phyloP scores from a whole-genome alignment of 2,888 invertebrate genomes.

The Gnatocerus cornutus region DNA sequence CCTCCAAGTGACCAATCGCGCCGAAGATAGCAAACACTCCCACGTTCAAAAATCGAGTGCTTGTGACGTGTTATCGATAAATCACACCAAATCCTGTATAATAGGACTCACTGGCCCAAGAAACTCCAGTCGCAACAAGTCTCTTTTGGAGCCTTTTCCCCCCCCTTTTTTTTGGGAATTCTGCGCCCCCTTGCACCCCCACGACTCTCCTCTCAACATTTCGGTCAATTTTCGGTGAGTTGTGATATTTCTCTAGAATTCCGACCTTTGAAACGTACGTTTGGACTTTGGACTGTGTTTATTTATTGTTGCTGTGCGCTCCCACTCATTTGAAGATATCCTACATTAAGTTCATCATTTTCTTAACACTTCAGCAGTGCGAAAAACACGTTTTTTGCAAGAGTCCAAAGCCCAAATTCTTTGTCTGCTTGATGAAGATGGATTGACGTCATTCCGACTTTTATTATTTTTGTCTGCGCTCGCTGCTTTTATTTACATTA shows the following conservation, averaged over 20 bases:
- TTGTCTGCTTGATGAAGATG: background rate
- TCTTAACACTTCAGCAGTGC: too few species aligned
- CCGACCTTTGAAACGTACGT: conserved; percentile 52
- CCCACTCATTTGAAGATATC: conserved; percentile 3
- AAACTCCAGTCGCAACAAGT: too few species aligned
- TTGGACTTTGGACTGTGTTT: conserved; percentile 35
- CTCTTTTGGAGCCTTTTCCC: too few species aligned
- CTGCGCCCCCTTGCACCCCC: too few species aligned
- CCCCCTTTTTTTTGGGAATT: too few species aligned
- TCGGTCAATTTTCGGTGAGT: conserved; percentile 16
- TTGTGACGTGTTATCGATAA: conserved; percentile 21
- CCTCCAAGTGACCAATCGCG: conserved; percentile 20
- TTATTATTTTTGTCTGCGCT: background rate
- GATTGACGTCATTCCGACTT: background rate
- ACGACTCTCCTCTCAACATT: too few species aligned
- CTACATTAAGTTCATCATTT: background rate
- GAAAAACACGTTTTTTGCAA: too few species aligned
- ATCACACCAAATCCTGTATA: background rate
- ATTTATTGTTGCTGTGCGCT: conserved; percentile 30
- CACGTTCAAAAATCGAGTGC: conserved; percentile 22
- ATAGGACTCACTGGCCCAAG: background rate
- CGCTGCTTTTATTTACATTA: background rate
- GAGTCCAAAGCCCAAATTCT: background rate
- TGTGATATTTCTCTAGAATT: background rate
- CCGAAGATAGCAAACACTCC: conserved; percentile 11